phyloP scores from a whole-genome alignment of 2,113 vertebrate genomes.

The Calidris pugnax region DNA sequence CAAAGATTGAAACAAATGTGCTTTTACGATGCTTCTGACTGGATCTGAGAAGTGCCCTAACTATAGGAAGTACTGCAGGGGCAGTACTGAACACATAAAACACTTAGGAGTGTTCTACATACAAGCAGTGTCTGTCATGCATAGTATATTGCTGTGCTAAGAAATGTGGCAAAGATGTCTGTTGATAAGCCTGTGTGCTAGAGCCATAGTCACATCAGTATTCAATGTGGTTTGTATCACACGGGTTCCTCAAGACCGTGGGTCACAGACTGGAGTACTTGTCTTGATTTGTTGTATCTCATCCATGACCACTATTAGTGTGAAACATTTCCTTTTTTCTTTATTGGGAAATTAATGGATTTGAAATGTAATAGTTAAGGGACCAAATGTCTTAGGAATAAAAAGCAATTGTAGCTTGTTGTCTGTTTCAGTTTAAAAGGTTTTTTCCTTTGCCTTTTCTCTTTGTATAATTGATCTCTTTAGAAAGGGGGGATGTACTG shows the following conservation, averaged over 20 bases:
- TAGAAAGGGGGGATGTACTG: accelerated
- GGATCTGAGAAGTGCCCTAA: neutral
- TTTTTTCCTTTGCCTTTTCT: neutral
- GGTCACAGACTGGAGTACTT: neutral
- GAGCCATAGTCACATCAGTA: neutral
- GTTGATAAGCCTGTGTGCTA: neutral
- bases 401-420: neutral
- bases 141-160: neutral
- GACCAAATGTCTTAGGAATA: neutral
- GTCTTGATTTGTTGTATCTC: neutral
- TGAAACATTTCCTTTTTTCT: neutral
- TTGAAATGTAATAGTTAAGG: neutral
- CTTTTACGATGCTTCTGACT: neutral
- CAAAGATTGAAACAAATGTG: neutral
- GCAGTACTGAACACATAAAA: neutral
- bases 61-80: neutral
- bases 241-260: neutral
- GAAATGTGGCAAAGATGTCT: neutral
- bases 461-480: neutral
- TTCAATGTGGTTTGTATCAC: neutral
- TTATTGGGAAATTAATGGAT: neutral
- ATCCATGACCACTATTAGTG: neutral
- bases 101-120: neutral
- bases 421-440: neutral
- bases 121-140: neutral